Percentiles rank a stretch among this genome's conserved stretches.
Conservation (phyloP, 2,113 vertebrate genomes). For the Paedocypris sp. region DNA sequence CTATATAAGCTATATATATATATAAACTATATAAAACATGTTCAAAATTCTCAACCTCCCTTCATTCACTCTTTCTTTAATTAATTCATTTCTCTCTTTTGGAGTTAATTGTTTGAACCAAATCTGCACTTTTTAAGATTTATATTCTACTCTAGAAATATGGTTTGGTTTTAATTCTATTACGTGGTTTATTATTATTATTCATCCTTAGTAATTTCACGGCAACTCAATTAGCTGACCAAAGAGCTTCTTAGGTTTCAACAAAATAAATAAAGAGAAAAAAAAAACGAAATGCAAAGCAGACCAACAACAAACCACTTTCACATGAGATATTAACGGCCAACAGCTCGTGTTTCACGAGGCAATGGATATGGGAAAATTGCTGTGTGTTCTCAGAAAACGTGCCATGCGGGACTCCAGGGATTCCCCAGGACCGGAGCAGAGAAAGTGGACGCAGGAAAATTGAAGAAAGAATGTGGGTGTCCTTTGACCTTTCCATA, state of each 20-base stretch:
- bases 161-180: no score
- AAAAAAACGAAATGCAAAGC: neutral
- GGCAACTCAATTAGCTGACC: no score
- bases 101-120: no score
- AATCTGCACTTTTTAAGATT: no score
- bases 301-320: neutral
- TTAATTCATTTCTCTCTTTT: no score
- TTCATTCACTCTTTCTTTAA: no score
- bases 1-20: no score
- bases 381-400: slow-evolving; percentile 3
- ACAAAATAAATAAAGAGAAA: neutral
- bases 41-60: no score
- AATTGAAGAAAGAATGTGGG: neutral
- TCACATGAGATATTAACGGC: neutral
- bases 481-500: slow-evolving; percentile 11
- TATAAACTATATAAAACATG: no score
- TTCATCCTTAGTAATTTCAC: no score
- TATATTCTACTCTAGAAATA: no score
- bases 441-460: slow-evolving; percentile 1
- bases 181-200: no score
- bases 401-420: neutral
- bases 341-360: slow-evolving; percentile 23
- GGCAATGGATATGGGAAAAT: neutral
- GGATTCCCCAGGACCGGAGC: neutral
- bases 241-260: neutral